phyloP scores from a whole-genome alignment of 2,888 invertebrate genomes.

The Diploptera punctata region DNA sequence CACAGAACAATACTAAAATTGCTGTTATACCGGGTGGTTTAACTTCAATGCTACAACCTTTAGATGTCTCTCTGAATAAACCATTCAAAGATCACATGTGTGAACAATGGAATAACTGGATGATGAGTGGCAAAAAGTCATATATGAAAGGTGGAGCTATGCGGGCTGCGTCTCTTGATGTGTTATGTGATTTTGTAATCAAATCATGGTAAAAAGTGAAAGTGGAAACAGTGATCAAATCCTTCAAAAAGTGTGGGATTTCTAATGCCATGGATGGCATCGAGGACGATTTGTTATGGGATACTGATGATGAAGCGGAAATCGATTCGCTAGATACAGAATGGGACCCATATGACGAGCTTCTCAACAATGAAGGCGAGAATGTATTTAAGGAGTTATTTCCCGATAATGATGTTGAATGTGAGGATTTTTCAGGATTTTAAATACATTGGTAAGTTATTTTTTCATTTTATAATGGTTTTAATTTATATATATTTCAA shows the following conservation, averaged over 20 bases:
- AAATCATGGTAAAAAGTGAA: background rate
- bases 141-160: too few species aligned
- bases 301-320: background rate
- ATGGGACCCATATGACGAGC: background rate
- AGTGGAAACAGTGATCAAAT: background rate
- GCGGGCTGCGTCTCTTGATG: background rate
- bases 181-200: background rate
- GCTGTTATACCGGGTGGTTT: conserved; percentile 14
- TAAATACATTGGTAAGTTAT: background rate
- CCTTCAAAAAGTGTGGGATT: background rate
- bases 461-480: background rate
- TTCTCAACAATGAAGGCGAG: conserved; percentile 21
- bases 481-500: background rate
- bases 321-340: conserved; percentile 3
- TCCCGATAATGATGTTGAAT: conserved; percentile 10
- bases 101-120: conserved; percentile 15
- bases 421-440: conserved; percentile 15
- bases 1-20: conserved; percentile 22
- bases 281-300: background rate
- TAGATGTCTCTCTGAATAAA: background rate
- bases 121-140: too few species aligned
- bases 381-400: conserved; percentile 23
- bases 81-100: background rate
- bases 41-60: conserved; percentile 20
- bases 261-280: conserved; percentile 11